Evolutionary conservation across 2,888 invertebrate species (phyloP).

Genomic region (Clistopyga incitator): DNA sequence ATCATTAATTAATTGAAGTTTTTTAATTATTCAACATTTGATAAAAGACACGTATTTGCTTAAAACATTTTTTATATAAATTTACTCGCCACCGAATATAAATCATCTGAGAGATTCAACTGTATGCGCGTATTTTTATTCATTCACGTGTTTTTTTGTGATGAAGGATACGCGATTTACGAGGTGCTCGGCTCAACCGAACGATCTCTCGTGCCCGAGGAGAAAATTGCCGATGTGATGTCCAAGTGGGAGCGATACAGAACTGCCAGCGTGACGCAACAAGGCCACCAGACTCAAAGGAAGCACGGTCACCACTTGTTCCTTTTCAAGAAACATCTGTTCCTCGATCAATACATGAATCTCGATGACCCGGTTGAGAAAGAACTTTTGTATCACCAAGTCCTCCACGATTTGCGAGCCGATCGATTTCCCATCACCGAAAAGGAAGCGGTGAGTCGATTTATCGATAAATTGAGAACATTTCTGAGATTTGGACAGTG

Average conservation of each 20-base stretch:
- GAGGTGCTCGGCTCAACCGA: slow-evolving; percentile 95
- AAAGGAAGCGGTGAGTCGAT: slow-evolving; percentile 93
- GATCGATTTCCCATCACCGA: slow-evolving; percentile 97
- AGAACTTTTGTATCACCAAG: slow-evolving; percentile 96
- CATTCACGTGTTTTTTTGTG: slow-evolving; percentile 74
- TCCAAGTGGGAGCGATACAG: slow-evolving; percentile 97
- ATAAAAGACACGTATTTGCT: too few relatives aligned
- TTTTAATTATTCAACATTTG: too few relatives aligned
- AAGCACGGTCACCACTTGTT: slow-evolving; percentile 88
- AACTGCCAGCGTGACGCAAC: slow-evolving; percentile 87
- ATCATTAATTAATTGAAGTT: too few relatives aligned
- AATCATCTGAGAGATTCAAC: too few relatives aligned
- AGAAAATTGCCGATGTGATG: slow-evolving; percentile 97
- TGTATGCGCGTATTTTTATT: background rate
- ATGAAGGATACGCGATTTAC: slow-evolving; percentile 93
- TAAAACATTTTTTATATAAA: too few relatives aligned
- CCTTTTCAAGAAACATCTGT: slow-evolving; percentile 93
- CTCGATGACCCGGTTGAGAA: slow-evolving; percentile 95
- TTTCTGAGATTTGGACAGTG: background rate
- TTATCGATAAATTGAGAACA: background rate
- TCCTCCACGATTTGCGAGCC: slow-evolving; percentile 94
- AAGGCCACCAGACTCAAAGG: slow-evolving; percentile 82
- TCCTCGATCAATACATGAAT: slow-evolving; percentile 92
- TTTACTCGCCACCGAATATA: too few relatives aligned
- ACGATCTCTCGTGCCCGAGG: slow-evolving; percentile 92